Conservation (phyloP, 2,797 vertebrate genomes). For the Xerus rutilus region DNA sequence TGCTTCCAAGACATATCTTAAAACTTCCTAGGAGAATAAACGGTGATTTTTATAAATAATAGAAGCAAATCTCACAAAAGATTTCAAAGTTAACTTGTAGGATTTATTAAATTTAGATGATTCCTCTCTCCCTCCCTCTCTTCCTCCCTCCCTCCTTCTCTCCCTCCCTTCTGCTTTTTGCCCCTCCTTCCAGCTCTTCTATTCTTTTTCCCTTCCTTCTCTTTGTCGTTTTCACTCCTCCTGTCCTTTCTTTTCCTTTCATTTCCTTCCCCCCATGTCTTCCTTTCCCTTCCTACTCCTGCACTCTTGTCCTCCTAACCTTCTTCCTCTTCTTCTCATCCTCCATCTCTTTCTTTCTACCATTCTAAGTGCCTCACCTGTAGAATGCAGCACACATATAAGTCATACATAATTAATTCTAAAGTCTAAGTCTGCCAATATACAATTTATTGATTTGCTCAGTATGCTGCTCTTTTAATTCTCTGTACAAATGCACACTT, state of each 20-base stretch:
- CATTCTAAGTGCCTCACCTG: background rate
- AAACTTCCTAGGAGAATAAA: background rate
- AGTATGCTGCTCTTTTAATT: background rate
- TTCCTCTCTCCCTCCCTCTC: background rate
- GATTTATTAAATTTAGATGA: background rate
- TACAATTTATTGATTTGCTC: background rate
- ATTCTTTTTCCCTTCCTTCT: background rate
- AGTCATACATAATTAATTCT: background rate
- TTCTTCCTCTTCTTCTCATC: fast-evolving
- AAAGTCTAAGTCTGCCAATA: background rate
- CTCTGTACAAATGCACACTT: background rate
- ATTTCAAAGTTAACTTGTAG: background rate
- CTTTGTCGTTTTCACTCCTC: background rate
- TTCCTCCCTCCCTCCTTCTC: fast-evolving
- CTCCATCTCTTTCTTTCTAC: background rate
- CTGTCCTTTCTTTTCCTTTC: background rate
- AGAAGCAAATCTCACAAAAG: background rate
- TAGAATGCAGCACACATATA: background rate
- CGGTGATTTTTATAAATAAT: background rate
- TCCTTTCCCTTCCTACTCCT: background rate
- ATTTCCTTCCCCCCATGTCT: background rate
- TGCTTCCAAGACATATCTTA: background rate
- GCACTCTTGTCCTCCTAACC: fast-evolving
- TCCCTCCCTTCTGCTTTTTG: fast-evolving
- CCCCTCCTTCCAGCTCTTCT: background rate